Evolutionary conservation across 2,797 vertebrate genomes (phyloP).

Genomic region (Mionectes olivaceus): DNA sequence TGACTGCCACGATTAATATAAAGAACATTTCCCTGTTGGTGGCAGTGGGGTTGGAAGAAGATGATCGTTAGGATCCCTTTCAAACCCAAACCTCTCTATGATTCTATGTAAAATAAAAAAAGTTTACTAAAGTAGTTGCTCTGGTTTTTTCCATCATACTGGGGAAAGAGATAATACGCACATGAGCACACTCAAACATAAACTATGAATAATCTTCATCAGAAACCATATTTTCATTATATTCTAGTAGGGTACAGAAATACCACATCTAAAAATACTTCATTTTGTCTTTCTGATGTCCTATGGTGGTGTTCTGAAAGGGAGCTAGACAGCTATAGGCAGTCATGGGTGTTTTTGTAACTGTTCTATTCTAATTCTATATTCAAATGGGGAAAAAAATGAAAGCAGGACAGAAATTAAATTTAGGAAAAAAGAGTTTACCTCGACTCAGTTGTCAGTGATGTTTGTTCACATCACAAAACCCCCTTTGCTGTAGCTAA

Average conservation of each 20-base stretch:
- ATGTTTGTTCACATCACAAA: neutral
- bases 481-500: neutral
- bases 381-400: neutral
- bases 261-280: neutral
- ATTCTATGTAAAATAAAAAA: neutral
- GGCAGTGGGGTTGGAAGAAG: neutral
- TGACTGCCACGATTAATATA: neutral
- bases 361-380: neutral
- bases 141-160: neutral
- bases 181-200: neutral
- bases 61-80: neutral
- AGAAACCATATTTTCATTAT: neutral
- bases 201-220: neutral
- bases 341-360: neutral
- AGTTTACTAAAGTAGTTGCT: neutral
- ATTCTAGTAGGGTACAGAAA: neutral
- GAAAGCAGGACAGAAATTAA: neutral
- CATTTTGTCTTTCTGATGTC: neutral
- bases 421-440: neutral
- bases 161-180: neutral
- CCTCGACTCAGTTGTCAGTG: neutral
- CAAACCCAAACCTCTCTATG: neutral
- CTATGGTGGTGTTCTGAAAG: neutral
- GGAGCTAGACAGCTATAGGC: neutral
- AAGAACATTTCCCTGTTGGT: neutral